A percentile compares a stretch with the other conserved stretches of the same genome.
Conservation (phyloP, 2,888 invertebrate species). For the Peribatodes rhomboidaria region DNA sequence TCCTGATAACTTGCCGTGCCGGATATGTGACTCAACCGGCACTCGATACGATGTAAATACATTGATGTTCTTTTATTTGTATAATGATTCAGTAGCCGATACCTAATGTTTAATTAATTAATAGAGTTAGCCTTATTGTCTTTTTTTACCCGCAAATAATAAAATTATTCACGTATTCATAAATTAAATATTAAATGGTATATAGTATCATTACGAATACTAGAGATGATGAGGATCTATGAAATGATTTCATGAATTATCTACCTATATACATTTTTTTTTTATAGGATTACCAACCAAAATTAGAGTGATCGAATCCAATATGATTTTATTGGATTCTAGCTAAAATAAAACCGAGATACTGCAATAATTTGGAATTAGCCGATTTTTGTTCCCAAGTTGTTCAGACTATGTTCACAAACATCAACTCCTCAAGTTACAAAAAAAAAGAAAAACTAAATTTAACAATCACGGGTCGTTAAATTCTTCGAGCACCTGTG, state of each 20-base stretch:
- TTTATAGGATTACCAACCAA: too few relatives aligned
- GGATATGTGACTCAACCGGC: conserved; percentile 75
- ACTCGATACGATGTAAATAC: conserved; percentile 61
- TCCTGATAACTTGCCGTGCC: conserved; percentile 77
- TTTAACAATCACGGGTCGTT: conserved; percentile 35
- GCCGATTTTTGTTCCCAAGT: neutral
- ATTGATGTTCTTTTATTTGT: conserved; percentile 47
- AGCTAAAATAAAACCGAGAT: neutral
- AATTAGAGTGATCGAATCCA: too few relatives aligned
- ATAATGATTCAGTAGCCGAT: conserved; percentile 37
- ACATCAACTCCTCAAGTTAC: neutral
- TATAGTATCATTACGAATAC: neutral
- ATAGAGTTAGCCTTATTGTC: neutral
- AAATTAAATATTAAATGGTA: too few relatives aligned
- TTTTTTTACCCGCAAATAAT: neutral
- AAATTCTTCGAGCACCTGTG: conserved; percentile 34
- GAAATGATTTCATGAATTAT: too few relatives aligned
- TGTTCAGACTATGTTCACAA: neutral
- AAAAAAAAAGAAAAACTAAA: conserved; percentile 16
- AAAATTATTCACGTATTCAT: neutral
- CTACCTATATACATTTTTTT: too few relatives aligned
- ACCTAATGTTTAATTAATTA: neutral
- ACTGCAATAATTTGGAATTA: neutral
- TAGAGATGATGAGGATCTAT: too few relatives aligned
- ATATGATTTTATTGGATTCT: too few relatives aligned